Percentiles rank a stretch among this genome's conserved stretches.
Evolutionary conservation across 2,113 vertebrate genomes (phyloP).

Genomic region (Pollachius pollachius): DNA sequence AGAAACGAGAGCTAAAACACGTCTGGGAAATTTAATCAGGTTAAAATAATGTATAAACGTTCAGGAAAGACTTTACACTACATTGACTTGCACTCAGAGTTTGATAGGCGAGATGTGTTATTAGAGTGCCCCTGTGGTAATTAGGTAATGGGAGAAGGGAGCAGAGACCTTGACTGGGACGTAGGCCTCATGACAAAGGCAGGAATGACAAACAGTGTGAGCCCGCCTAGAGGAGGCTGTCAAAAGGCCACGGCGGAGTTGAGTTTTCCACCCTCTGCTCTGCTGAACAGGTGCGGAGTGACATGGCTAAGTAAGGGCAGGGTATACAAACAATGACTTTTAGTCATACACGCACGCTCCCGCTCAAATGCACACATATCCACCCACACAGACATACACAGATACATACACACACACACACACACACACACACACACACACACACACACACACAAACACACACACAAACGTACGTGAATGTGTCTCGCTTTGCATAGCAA

Average conservation of each 20-base stretch:
- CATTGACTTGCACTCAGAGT: background rate
- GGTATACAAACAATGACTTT: constrained; percentile 20
- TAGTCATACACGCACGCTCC: background rate
- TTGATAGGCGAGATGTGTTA: background rate
- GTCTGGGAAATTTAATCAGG: no score
- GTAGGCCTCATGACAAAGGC: background rate
- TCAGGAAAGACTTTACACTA: no score
- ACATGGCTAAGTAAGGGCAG: constrained; percentile 27
- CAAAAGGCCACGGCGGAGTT: background rate
- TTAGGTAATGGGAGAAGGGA: constrained; percentile 21
- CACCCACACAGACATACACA: background rate
- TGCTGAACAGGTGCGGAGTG: constrained; percentile 39
- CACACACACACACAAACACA: no score
- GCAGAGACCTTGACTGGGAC: background rate
- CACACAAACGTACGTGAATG: no score
- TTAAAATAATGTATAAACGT: no score
- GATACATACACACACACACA: background rate
- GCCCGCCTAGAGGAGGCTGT: constrained; percentile 14
- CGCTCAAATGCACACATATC: background rate
- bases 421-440: no score
- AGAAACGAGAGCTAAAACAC: background rate
- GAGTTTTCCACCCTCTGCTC: constrained; percentile 13
- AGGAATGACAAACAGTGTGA: constrained; percentile 16
- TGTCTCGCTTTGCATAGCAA: no score
- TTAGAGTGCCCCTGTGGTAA: background rate